These are phyloP conservation scores for Listrodromus nycthemerus DNA, from an alignment of 2,888 invertebrate genomes.

Conservation along the genomic window DNA sequence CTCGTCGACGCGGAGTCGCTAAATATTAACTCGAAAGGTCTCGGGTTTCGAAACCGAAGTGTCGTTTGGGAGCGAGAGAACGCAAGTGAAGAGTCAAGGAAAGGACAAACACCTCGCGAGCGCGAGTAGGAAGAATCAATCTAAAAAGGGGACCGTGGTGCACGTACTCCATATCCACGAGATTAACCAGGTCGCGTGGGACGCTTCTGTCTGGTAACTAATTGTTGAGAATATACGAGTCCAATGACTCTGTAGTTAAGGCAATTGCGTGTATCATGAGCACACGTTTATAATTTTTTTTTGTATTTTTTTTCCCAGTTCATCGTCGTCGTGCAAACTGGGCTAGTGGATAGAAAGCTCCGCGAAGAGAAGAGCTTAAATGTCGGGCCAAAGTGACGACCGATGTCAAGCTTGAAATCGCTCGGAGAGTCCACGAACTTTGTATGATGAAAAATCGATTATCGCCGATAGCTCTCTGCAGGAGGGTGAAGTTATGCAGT, in stretches of 20 bases:
- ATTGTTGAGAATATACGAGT: slow-evolving; percentile 66
- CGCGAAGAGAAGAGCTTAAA: neutral
- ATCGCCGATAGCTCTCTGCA: slow-evolving; percentile 37
- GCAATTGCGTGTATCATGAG: slow-evolving; percentile 28
- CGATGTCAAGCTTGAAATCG: slow-evolving; percentile 18
- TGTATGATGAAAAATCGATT: slow-evolving; percentile 44
- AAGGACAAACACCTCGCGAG: slow-evolving; percentile 38
- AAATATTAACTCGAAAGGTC: slow-evolving; percentile 35
- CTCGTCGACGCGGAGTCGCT: slow-evolving; percentile 48
- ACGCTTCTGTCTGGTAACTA: slow-evolving; percentile 60
- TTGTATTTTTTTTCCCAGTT: neutral
- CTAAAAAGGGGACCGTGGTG: neutral
- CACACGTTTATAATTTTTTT: slow-evolving; percentile 28
- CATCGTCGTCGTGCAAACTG: neutral
- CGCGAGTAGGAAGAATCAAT: slow-evolving; percentile 37
- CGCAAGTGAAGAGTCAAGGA: slow-evolving; percentile 22
- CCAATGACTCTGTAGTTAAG: slow-evolving; percentile 59
- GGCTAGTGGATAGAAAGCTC: neutral
- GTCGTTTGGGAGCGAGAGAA: neutral
- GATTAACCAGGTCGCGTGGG: slow-evolving; percentile 66
- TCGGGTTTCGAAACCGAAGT: slow-evolving; percentile 37
- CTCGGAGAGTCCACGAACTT: slow-evolving; percentile 14
- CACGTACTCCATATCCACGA: neutral
- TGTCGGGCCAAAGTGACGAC: neutral
- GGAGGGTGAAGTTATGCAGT: slow-evolving; percentile 26